These are phyloP conservation scores for Alligator sinensis DNA, from an alignment of 2,113 vertebrate genomes.

Conservation along the genomic window DNA sequence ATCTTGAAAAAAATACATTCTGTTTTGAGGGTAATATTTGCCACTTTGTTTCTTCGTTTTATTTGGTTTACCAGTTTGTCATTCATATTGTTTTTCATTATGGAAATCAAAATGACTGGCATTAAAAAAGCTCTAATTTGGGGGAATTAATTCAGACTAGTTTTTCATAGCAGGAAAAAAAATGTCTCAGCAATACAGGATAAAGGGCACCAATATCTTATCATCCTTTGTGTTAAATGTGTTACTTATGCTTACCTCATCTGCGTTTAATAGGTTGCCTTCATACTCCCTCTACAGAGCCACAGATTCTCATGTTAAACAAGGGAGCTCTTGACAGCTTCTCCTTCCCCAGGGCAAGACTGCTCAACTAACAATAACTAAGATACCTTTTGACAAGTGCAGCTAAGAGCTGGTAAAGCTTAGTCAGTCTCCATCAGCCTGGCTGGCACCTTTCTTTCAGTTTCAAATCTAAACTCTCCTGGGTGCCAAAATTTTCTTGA, in stretches of 20 bases:
- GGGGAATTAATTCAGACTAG: background rate
- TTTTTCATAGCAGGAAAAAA: background rate
- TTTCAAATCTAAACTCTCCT: constrained; percentile 36
- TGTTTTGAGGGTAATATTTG: background rate
- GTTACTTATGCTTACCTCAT: constrained; percentile 27
- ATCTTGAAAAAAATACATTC: background rate
- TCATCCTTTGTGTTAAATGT: background rate
- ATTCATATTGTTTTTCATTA: background rate
- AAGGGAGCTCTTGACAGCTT: constrained; percentile 68
- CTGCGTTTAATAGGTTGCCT: constrained; percentile 60
- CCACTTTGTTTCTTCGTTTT: background rate
- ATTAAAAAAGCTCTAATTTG: background rate
- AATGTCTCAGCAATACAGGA: rapidly evolving
- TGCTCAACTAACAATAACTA: constrained; percentile 73
- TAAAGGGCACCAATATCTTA: background rate
- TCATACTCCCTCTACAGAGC: constrained; percentile 38
- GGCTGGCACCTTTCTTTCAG: constrained; percentile 59
- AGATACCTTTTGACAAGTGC: constrained; percentile 78
- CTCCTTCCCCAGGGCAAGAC: constrained; percentile 75
- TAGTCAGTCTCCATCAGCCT: constrained; percentile 66
- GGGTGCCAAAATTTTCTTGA: constrained; percentile 38
- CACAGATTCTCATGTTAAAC: constrained; percentile 66
- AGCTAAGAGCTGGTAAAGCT: constrained; percentile 71
- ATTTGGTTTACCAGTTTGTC: background rate
- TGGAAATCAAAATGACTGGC: background rate